Evolutionary conservation across 2,113 vertebrate species (phyloP), one percentile per base, ranked within the genome.

Genomic region (Neopipo cinnamomea): DNA sequence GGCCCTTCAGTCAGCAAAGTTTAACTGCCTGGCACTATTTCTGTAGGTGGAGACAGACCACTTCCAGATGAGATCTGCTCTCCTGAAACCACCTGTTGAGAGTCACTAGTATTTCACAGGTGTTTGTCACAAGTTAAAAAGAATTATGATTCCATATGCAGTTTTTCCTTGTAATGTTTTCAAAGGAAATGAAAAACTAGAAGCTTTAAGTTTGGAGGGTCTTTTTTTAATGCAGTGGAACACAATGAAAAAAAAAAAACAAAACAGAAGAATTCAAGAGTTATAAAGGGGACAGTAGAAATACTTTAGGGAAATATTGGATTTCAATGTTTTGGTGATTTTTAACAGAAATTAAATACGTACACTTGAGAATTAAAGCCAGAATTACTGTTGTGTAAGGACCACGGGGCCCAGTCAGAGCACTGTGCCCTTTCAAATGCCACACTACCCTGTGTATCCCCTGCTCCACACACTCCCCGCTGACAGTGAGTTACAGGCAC

Each of bases 401-500:
- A 55, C 71, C 50, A 24, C 1, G 2, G 2, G 37, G 20, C 33
- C 58, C 58, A 67, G 24, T 5, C 14, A 53, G 27, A 17, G 2
- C 42, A 27, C 53, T 33, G 55, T 50, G 25, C 49, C 70, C 61
- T 61, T 78, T 50, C 76, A 55, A 70, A 55, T 13, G 55, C 39
- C 76, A 55, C 8, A 11, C 21, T 35, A 20, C 37, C 2, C 2
- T 11, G 14, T 0, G 7, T 3, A 20, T 12, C 44, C n/a, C 41
- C 70, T 28, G 23, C 37, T 37, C 42, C 68, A 47, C 14, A 44
- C 24, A 11, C 2, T 10, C 21, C 71, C 19, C 37, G 8, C 27
- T 5, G 44, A 19, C 56, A 42, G 11, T 3, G n/a, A 71, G 21
- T 20, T 50, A n/a, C 0, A 62, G 47, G 31, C n/a, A 31, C 3